Evolutionary conservation across 2,797 vertebrate genomes (phyloP), one percentile per base, ranked within the genome.

Genomic region (Apogon talboti): DNA sequence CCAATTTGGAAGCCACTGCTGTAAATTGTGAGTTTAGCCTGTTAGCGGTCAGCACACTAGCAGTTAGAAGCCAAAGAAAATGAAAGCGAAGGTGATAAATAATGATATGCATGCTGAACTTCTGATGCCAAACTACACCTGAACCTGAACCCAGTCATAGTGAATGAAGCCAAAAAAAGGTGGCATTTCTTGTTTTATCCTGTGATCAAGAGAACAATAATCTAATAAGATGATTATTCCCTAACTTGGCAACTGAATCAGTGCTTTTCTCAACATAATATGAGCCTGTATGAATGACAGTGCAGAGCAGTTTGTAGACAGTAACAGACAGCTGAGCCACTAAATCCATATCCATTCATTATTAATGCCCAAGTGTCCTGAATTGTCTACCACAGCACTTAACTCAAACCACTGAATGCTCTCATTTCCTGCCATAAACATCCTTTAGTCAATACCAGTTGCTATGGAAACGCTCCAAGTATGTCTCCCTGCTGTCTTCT

Each of bases 341-440:
- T 76, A 40, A 78, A 87, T 89, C 86, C 79, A 82, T 82, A 88
- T 79, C 86, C 86, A 89, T 93, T 87, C 80, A 93, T 91, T 91
- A 91, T 92, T 91, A 86, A 93, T 84, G 77, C 85, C 68, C 55
- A 16, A 64, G 82, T 71, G 83, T 71, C 82, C 86, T 18, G 66
- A 60, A 69, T 84, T 64, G 82, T 84, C 88, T 71, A 84, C 79
- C 74, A 78, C 83, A 87, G 90, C 91, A 91, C 90, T 89, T 85
- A 83, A 79, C 82, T 81, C 67, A 74, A 73, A 79, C 85, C 86
- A 81, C 82, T 49, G 76, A 76, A 81, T 63, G 69, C 64, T 78
- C 74, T 69, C 74, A 64, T 76, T 91, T 92, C 89, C 90, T 91
- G 82, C 76, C 78, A 86, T 83, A 78, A 87, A 87, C 79, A 76